Percentiles rank a stretch among this genome's conserved stretches.
phyloP scores from a whole-genome alignment of 2,113 vertebrate genomes.

The Seriola aureovittata region DNA sequence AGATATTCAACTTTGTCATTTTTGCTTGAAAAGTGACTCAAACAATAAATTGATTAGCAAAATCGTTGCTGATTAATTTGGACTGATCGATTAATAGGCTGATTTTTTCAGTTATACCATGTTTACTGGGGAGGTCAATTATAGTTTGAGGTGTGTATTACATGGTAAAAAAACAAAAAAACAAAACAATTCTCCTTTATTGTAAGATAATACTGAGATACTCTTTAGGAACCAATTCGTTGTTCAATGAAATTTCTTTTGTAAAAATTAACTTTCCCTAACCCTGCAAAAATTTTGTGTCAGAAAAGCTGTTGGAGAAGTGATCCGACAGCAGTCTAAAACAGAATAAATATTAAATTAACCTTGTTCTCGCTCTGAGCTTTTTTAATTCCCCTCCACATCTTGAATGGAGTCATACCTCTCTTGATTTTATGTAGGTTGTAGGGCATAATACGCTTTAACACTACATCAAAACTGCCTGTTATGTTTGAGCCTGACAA shows the following conservation, averaged over 20 bases:
- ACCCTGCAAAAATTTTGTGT: slow-evolving; percentile 17
- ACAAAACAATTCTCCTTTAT: not conserved
- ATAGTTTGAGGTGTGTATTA: not conserved
- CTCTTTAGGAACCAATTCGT: slow-evolving; percentile 22
- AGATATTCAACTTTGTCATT: too few relatives aligned
- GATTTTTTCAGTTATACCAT: not conserved
- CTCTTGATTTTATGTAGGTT: slow-evolving; percentile 74
- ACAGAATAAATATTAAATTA: slow-evolving; percentile 76
- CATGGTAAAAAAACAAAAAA: slow-evolving; percentile 12
- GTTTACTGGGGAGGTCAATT: not conserved
- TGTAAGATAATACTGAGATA: not conserved
- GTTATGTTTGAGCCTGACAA: slow-evolving; percentile 93
- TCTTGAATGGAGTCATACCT: slow-evolving; percentile 70
- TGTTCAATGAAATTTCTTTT: not conserved
- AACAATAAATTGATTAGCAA: too few relatives aligned
- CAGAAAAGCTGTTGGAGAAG: slow-evolving; percentile 18
- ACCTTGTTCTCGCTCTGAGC: slow-evolving; percentile 62
- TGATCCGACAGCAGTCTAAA: slow-evolving; percentile 31
- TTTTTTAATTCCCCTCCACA: slow-evolving; percentile 70
- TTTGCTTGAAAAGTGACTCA: too few relatives aligned
- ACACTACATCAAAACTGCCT: slow-evolving; percentile 86
- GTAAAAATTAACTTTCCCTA: slow-evolving; percentile 6
- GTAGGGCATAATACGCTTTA: slow-evolving; percentile 81
- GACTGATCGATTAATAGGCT: too few relatives aligned
- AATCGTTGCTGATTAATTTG: too few relatives aligned